Conservation (phyloP, 2,797 vertebrate genomes). For the Falco peregrinus region DNA sequence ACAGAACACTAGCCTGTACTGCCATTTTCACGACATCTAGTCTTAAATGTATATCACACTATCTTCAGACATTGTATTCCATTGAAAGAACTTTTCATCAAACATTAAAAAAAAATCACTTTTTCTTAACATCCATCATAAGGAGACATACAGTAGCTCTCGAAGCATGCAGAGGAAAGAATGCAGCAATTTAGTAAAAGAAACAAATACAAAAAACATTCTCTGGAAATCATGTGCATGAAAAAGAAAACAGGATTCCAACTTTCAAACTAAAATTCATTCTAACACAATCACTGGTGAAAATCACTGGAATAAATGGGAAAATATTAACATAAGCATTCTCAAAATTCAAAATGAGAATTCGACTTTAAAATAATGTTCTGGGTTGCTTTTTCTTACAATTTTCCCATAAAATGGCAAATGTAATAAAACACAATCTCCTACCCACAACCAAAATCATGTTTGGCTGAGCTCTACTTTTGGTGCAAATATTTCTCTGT, state of each 20-base stretch:
- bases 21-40: neutral
- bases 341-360: neutral
- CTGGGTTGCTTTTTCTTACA: neutral
- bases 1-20: neutral
- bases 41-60: neutral
- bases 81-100: neutral
- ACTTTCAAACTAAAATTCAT: neutral
- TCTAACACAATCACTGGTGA: neutral
- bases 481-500: slow-evolving; percentile 50
- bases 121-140: neutral
- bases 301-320: neutral
- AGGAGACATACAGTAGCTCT: neutral
- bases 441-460: slow-evolving; percentile 23
- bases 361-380: neutral
- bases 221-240: neutral
- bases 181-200: neutral
- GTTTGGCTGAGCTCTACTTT: slow-evolving; percentile 45
- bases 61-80: neutral
- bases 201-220: neutral
- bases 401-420: neutral
- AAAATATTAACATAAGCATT: neutral
- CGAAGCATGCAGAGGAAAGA: neutral
- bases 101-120: neutral
- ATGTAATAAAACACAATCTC: neutral
- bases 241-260: neutral